A percentile compares a stretch with the other conserved stretches of the same genome.
These are phyloP conservation scores for Tragulus kanchil DNA, from an alignment of 2,113 vertebrate genomes.

Conservation along the genomic window DNA sequence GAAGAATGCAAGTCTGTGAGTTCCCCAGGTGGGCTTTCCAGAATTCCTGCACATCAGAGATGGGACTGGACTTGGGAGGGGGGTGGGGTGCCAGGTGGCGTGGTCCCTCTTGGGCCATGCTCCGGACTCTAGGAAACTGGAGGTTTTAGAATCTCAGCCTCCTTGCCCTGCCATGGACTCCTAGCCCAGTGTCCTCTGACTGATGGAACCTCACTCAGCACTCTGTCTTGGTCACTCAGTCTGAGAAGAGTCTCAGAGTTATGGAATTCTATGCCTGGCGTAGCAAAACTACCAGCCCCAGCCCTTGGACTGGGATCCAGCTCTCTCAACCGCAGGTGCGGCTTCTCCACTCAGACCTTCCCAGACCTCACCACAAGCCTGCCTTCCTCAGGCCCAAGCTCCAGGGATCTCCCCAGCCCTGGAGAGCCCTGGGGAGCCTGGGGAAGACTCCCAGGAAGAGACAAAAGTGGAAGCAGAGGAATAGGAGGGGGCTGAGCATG, in stretches of 20 bases:
- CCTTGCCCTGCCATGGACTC: background rate
- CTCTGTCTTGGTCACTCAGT: background rate
- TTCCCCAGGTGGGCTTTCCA: constrained; percentile 78
- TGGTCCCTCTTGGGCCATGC: background rate
- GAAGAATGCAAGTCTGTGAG: constrained; percentile 81
- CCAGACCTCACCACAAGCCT: background rate
- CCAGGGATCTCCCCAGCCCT: background rate
- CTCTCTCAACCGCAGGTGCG: background rate
- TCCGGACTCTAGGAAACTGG: background rate
- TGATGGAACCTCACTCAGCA: background rate
- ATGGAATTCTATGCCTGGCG: background rate
- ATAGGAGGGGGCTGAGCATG: background rate
- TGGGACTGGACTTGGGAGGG: constrained; percentile 15
- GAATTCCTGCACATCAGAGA: constrained; percentile 68
- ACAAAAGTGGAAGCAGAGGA: background rate
- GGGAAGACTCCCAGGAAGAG: background rate
- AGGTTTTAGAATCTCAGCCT: background rate
- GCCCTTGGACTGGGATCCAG: background rate
- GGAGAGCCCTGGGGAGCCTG: background rate
- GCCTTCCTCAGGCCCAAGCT: background rate
- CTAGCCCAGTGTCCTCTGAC: accelerated
- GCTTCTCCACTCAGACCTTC: background rate
- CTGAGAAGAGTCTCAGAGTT: background rate
- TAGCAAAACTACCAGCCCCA: background rate
- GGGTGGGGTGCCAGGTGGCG: background rate